These are phyloP conservation scores for Parnassius smintheus DNA, from an alignment of 2,888 invertebrate genomes.

Conservation along the genomic window DNA sequence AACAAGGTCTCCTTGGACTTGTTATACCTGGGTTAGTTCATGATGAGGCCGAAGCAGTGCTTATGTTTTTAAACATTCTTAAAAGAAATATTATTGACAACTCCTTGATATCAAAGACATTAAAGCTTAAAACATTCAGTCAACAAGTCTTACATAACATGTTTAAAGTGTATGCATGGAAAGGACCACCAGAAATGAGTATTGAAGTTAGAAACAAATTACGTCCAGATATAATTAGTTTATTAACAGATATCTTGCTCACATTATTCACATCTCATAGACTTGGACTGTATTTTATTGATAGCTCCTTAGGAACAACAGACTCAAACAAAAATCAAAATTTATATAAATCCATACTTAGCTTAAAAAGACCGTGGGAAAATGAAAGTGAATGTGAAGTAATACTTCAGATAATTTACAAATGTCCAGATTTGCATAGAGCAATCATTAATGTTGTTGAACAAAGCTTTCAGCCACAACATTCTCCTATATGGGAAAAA, in stretches of 20 bases:
- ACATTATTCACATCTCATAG: slow-evolving; percentile 88
- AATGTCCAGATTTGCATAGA: slow-evolving; percentile 87
- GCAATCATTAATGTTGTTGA: slow-evolving; percentile 82
- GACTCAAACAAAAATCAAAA: slow-evolving; percentile 82
- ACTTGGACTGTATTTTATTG: slow-evolving; percentile 88
- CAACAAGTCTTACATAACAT: slow-evolving; percentile 84
- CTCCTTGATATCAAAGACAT: slow-evolving; percentile 84
- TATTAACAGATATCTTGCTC: slow-evolving; percentile 86
- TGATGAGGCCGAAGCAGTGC: slow-evolving; percentile 84
- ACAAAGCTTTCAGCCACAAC: slow-evolving; percentile 82
- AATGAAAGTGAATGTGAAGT: slow-evolving; percentile 83
- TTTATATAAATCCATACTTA: slow-evolving; percentile 83
- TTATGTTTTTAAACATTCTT: slow-evolving; percentile 84
- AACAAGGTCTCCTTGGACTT: slow-evolving; percentile 82
- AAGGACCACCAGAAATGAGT: slow-evolving; percentile 81
- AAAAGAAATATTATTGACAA: slow-evolving; percentile 86
- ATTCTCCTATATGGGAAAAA: slow-evolving; percentile 78
- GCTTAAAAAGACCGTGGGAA: slow-evolving; percentile 85
- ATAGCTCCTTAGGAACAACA: slow-evolving; percentile 83
- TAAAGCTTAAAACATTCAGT: slow-evolving; percentile 86
- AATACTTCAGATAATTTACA: slow-evolving; percentile 82
- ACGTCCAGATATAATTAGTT: slow-evolving; percentile 72
- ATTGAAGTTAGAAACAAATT: slow-evolving; percentile 56
- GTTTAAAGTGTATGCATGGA: slow-evolving; percentile 87
- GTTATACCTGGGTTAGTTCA: slow-evolving; percentile 84